Evolutionary conservation across 2,888 invertebrate genomes (phyloP).

Genomic region (Ornithoptera priamus): DNA sequence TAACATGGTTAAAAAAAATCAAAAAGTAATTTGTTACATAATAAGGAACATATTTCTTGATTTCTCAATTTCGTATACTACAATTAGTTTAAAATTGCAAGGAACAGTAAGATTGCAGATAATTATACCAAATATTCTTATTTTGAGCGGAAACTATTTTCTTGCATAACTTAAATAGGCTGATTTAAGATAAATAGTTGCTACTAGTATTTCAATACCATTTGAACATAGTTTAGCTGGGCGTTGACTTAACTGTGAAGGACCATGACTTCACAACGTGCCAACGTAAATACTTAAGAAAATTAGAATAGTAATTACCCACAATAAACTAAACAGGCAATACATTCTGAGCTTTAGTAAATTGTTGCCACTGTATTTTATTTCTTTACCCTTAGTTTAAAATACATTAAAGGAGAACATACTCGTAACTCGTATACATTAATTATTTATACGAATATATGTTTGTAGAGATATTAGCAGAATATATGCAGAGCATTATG

Average conservation of each 20-base stretch:
- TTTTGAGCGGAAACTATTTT: background rate
- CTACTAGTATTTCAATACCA: background rate
- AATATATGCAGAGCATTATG: too few relatives aligned
- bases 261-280: background rate
- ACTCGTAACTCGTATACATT: too few relatives aligned
- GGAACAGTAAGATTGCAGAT: background rate
- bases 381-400: background rate
- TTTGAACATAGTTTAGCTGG: background rate
- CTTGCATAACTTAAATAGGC: background rate
- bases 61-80: background rate
- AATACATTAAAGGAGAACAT: too few relatives aligned
- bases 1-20: too few relatives aligned
- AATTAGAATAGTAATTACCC: background rate
- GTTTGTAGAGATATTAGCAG: too few relatives aligned
- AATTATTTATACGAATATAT: too few relatives aligned
- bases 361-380: background rate
- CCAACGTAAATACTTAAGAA: background rate
- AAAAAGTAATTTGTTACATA: too few relatives aligned
- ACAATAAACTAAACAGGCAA: background rate
- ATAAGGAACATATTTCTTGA: too few relatives aligned
- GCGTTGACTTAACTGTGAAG: background rate
- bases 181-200: background rate
- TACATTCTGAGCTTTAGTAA: background rate
- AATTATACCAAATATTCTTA: background rate
- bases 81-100: background rate